Base-by-base conservation (phyloP, 64 coral and sea anemone species). In the Pocillopora damicornis region DNA sequence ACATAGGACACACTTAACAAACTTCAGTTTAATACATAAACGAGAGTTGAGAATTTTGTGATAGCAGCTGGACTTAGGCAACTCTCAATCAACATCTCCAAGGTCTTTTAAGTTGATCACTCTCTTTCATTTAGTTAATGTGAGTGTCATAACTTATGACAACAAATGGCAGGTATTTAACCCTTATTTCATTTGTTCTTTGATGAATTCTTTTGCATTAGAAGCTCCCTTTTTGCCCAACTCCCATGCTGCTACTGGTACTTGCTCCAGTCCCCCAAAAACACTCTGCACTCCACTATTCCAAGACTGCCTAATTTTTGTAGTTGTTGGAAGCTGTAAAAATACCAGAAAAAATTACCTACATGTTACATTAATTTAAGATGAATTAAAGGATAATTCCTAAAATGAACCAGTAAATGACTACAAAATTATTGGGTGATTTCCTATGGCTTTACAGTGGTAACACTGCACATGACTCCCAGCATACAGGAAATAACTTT, bases 241-340 rank as follows among this genome's bases (percentile, higher is more conserved):
- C 10, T 72, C 64, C 81, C 81, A 85, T 1, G 65, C 65, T 58
- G 81, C 15, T 17, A 72, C 37, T 72, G 81, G 81, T 73, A 36
- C 81, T 58, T 85, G 81, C 16, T 85, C 65, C 42, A 85, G 38
- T 85, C 65, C 81, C 69, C 38, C 25, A 14, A 85, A 85, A 25
- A 38, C 66, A n/a, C 38, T 72, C 65, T 85, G 81, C 5, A 85
- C 65, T 30, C 37, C 81, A 72, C 64, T 85, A 42, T 85, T 85
- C 81, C 81, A 85, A 4, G 37, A 72, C 25, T 85, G 30, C 57
- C 35, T 85, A 72, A 85, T 56, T 85, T 85, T 85, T 71, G 81
- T 85, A 58, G 51, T 63, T 25, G 81, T 72, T 73, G 81, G 81
- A 63, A 85, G 69, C 81, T 85, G 20, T 36, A 17, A 11, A 65